These are phyloP conservation scores for Hydrotaea diabolus DNA, from an alignment of 2,888 invertebrate genomes.

Conservation along the genomic window DNA sequence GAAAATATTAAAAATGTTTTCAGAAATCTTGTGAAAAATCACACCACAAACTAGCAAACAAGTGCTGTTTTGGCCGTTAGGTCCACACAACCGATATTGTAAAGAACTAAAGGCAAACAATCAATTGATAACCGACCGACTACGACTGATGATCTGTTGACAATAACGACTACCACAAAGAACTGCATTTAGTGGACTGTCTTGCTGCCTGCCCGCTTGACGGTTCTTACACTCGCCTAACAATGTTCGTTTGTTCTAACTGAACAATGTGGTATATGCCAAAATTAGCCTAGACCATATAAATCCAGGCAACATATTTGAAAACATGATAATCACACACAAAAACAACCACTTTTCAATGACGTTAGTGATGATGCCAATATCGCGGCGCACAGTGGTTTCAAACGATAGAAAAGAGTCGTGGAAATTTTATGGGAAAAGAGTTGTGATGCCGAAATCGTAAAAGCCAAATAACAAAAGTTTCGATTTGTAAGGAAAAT, in stretches of 20 bases:
- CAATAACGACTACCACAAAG: neutral
- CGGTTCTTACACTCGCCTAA: neutral
- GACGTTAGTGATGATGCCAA: conserved; percentile 15
- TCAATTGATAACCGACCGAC: neutral
- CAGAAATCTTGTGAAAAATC: conserved; percentile 22
- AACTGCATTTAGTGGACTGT: too few relatives aligned
- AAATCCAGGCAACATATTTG: conserved; percentile 52
- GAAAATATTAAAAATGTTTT: conserved; percentile 27
- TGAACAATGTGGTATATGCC: conserved; percentile 58
- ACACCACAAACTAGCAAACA: conserved; percentile 41
- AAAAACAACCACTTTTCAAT: conserved; percentile 22
- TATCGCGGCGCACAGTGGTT: neutral
- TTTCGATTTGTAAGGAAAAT: too few relatives aligned
- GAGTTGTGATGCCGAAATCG: neutral
- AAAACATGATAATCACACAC: conserved; percentile 38
- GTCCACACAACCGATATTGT: conserved; percentile 18
- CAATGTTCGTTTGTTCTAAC: neutral
- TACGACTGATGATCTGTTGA: neutral
- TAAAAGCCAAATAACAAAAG: too few relatives aligned
- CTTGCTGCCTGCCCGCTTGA: neutral
- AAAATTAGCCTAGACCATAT: conserved; percentile 64
- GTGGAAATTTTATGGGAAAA: too few relatives aligned
- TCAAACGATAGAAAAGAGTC: neutral
- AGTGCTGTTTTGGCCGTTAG: conserved; percentile 58
- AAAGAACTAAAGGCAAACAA: conserved; percentile 27